Evolutionary conservation across 2,113 vertebrate species (phyloP), one percentile per base, ranked within the genome.

Genomic region (Hyperopisus bebe): DNA sequence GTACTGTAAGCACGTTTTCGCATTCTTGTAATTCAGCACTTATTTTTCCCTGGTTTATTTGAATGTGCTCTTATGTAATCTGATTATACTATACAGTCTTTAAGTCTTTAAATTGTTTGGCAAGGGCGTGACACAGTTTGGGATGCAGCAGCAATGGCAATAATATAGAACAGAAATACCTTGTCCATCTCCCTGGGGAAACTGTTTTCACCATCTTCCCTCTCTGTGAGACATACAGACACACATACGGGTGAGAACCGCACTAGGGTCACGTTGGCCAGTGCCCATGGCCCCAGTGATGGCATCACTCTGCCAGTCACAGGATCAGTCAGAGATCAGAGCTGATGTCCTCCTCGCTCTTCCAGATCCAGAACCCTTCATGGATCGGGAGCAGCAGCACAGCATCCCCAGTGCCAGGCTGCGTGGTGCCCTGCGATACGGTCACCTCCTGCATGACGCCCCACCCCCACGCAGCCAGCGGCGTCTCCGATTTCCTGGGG

Each of bases 361-460:
- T 89, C 53, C 96, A 99, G 98, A 99, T 99, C 91, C 98, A 99
- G 96, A 99, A 99, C 89, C 98, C 98, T 0, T 98, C 98, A 46
- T 99, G 98, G 98, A 98, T 99, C 0, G 95, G 97, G 50, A 97
- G 97, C 94, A 96, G 96, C 0, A 98, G 97, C 1, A 97, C 97
- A 0, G 97, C 97, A 0, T 99, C 98, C 0, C 98, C 98, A 0
- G 97, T 99, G 90, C 97, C 98, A 0, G 98, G 98, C 90, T 99
- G 98, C 0, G 98, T 99, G 0, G 98, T 99, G 11, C 97, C 98
- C 91, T 99, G 98, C 0, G 98, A 99, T 95, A 95, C 98, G 0
- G 97, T 99, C 94, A 97, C 97, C 0, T 95, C 98, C 91, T 99
- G 98, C 92, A 99, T 99, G 98, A 98, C 98, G 70, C 98, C 98